Evolutionary conservation across 2,797 vertebrate genomes (phyloP), one percentile per base, ranked within the genome.

Genomic region (Aeoliscus strigatus): DNA sequence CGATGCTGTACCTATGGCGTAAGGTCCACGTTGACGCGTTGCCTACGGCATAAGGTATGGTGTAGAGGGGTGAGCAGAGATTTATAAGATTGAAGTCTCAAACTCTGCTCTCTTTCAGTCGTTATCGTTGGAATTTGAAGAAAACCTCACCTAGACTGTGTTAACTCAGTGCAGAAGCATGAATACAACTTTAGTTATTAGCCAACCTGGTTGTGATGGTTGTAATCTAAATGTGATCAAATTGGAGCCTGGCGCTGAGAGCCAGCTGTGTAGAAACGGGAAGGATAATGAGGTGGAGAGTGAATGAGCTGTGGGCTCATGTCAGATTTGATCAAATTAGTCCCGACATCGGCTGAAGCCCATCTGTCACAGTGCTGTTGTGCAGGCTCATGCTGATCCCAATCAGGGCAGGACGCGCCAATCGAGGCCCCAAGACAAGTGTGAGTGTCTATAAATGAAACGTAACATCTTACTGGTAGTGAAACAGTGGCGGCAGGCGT

Each of bases 401-500:
- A 35, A 43, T 56, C 65, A 53, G 40, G 61, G 56, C 60, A 50
- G 40, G 52, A 70, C 70, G 51, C 73, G 62, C 56, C 56, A 51
- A 63, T 24, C 41, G 38, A 64, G 51, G 47, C 31, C 27, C 23
- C 29, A 35, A 24, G 35, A 60, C 2, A 21, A 30, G 27, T 8
- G 3, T 29, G 41, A 42, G 57, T n/a, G 33, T 33, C 14, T 46
- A 42, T 24, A 14, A 30, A 39, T 34, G 36, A 5, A 26, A 17
- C 2, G 8, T 1, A 27, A 36, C 2, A 12, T 77, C 91, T 86
- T 92, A 99, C 96, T 96, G 82, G 96, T 99, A 39, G 91, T 93
- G 88, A 98, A 99, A 81, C 96, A 99, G 88, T 99, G 96, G 12
- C 96, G 93, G 69, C 96, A 99, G 75, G 96, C 95, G 92, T 98